Evolutionary conservation across 35 echinoderm and acorn worm genomes (phyloP).

Genomic region (Heliocidaris erythrogramma): DNA sequence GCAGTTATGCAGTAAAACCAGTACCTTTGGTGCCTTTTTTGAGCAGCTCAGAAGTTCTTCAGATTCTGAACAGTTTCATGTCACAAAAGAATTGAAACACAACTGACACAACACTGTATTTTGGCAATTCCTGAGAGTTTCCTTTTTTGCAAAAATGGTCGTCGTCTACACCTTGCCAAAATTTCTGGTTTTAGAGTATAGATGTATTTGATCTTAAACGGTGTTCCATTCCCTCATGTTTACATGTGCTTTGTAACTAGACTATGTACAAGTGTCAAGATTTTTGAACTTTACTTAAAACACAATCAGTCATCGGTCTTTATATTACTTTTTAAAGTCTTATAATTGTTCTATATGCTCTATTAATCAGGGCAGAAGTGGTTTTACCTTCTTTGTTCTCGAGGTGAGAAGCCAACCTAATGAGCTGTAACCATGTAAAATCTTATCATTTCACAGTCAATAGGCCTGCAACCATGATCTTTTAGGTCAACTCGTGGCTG

Average conservation of each 20-base stretch:
- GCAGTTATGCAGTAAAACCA: too few relatives aligned
- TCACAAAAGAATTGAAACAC: too few relatives aligned
- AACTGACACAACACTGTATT: too few relatives aligned
- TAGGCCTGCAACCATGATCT: not conserved
- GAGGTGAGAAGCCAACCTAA: not conserved
- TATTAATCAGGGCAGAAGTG: constrained; percentile 2
- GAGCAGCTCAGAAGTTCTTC: too few relatives aligned
- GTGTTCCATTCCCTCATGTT: too few relatives aligned
- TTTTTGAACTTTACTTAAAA: not conserved
- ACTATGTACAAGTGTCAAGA: not conserved
- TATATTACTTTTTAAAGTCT: not conserved
- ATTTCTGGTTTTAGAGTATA: too few relatives aligned
- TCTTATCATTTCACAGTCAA: not conserved
- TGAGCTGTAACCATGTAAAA: not conserved
- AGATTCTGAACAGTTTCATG: too few relatives aligned
- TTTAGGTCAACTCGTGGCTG: not conserved
- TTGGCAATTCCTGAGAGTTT: too few relatives aligned
- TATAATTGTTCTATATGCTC: not conserved
- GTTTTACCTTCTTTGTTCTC: not conserved
- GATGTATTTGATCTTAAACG: too few relatives aligned
- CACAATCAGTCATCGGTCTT: not conserved
- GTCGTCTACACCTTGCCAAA: too few relatives aligned
- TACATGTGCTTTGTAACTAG: not conserved
- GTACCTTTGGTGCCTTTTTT: too few relatives aligned
- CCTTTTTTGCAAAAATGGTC: too few relatives aligned